Evolutionary conservation across 35 echinoderm and acorn worm species (phyloP), one percentile per base, ranked within the genome.

Genomic region (Strongylocentrotus purpuratus): DNA sequence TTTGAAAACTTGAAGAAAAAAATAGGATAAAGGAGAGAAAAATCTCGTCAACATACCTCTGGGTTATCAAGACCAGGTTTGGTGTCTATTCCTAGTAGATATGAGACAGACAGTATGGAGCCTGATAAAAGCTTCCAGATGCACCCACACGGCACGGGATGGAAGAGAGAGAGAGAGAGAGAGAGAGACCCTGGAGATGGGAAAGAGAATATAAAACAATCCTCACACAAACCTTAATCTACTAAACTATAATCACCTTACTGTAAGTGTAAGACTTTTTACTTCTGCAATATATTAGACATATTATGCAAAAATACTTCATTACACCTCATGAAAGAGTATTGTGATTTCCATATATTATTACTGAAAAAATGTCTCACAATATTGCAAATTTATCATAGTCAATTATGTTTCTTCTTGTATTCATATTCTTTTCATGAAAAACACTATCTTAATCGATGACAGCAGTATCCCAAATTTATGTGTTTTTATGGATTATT

Each of bases 71-170:
- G 65, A 22, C 65, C 65, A 78, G 65, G 65, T 78, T 78, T 78
- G 65, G 65, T 78, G 65, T 78, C 65, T 78, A 78, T n/a, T 78
- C 65, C 65, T 78, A 22, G 28, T 78, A 7, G 65, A 78, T 28
- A 78, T 78, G 20, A 78, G 22, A 78, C 33, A 89, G 87, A 89
- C 87, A 45, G 87, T 46, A 25, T 18, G 87, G 87, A 89, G 87
- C 87, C 87, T 45, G 87, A 45, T 89, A 89, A 89, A 89, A 89
- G 87, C 87, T 89, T 89, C 87, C 87, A 89, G 87, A 89, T 89
- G 87, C 87, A 89, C 17, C 35, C 5, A 59, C 52, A 59, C 52
- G 52, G 14, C 1, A 33, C 87, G 7, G 87, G 87, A 89, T 89
- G 87, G 32, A 22, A 31, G 87, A 11, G 86, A 89, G 35, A 41